These are phyloP conservation scores for Pedicia rivosa DNA, from an alignment of 2,888 invertebrate genomes.

Conservation along the genomic window DNA sequence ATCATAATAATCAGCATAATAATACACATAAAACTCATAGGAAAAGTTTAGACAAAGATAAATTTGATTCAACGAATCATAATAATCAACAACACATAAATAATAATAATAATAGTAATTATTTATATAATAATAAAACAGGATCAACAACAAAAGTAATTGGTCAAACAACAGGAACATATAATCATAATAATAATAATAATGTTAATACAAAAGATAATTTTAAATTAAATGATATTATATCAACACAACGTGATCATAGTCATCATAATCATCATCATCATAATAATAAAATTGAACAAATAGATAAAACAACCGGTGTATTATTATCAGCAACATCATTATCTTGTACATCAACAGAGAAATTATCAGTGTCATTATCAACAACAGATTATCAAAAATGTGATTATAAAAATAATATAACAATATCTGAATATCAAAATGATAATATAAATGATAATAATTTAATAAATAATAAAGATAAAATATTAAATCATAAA, in stretches of 20 bases:
- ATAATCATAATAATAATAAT: constrained; percentile 3
- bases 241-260: no score
- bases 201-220: no score
- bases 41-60: constrained; percentile 26
- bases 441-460: not conserved
- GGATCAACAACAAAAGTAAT: not conserved
- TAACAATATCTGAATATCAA: not conserved
- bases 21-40: constrained; percentile 19
- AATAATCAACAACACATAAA: constrained; percentile 6
- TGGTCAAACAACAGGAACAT: not conserved
- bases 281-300: no score
- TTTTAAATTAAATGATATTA: no score
- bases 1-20: constrained; percentile 1
- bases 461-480: not conserved
- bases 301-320: no score
- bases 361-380: no score
- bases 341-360: no score
- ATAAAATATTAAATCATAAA: constrained; percentile 9
- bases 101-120: not conserved
- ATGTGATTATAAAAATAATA: no score
- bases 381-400: no score
- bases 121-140: not conserved
- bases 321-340: no score
- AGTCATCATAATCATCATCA: no score
- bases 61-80: constrained; percentile 14